Conservation (phyloP, 2,797 vertebrate genomes). For the Ctenosaura bakeri region DNA sequence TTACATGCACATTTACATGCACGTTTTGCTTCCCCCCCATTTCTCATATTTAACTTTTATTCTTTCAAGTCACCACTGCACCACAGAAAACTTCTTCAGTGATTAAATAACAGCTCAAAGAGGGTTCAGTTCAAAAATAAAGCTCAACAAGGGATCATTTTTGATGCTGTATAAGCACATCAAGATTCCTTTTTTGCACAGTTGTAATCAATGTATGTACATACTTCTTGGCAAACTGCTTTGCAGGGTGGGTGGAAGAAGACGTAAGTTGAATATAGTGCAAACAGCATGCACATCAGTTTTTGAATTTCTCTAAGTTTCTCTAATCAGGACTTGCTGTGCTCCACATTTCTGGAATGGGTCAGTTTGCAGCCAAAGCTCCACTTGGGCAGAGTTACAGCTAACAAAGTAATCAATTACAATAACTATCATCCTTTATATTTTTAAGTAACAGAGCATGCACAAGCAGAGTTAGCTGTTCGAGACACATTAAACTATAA, state of each 20-base stretch:
- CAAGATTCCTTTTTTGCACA: neutral
- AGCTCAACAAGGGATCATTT: neutral
- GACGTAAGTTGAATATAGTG: neutral
- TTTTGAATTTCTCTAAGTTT: neutral
- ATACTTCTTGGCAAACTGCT: neutral
- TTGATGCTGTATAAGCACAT: conserved; percentile 15
- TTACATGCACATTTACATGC: neutral
- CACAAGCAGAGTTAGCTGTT: too few species aligned
- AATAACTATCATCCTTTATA: neutral
- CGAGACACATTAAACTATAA: neutral
- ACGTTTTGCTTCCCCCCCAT: neutral
- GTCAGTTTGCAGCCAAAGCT: neutral
- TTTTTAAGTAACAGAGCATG: too few species aligned
- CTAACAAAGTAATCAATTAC: neutral
- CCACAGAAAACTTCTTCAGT: neutral
- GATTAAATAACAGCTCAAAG: conserved; percentile 23
- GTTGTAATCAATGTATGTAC: neutral
- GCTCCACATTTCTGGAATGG: too few species aligned
- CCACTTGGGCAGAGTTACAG: neutral
- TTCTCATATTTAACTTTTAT: neutral
- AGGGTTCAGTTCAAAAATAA: neutral
- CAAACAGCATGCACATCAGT: neutral
- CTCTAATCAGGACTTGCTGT: neutral
- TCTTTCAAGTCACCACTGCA: neutral
- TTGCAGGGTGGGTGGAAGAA: neutral